Percentiles rank a stretch among this genome's conserved stretches.
Evolutionary conservation across 2,113 vertebrate genomes (phyloP).

Genomic region (Seriola rivoliana): DNA sequence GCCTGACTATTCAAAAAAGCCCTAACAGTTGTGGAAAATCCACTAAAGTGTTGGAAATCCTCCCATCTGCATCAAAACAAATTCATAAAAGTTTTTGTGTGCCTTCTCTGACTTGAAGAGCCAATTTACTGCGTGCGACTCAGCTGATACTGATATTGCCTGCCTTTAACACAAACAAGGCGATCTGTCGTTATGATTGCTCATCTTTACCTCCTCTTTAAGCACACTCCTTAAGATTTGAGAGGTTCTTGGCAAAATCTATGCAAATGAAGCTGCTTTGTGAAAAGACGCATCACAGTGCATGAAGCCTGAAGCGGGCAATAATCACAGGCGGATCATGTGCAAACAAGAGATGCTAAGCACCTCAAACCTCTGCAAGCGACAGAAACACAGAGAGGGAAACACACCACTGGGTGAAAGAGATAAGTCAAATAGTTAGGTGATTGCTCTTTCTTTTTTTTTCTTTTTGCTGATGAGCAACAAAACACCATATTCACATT

Average conservation of each 20-base stretch:
- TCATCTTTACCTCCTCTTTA: conserved; percentile 68
- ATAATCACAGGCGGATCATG: conserved; percentile 84
- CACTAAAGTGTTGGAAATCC: conserved; percentile 40
- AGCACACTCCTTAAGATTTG: conserved; percentile 60
- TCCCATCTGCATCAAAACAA: conserved; percentile 40
- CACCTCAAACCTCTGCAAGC: conserved; percentile 68
- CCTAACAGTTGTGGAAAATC: conserved; percentile 48
- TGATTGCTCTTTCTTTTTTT: conserved; percentile 54
- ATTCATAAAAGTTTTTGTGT: conserved; percentile 49
- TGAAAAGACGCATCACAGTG: conserved; percentile 65
- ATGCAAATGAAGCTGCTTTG: conserved; percentile 78
- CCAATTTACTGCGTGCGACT: conserved; percentile 47
- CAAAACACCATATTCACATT: conserved; percentile 31
- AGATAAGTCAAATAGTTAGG: conserved; percentile 48
- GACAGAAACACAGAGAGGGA: conserved; percentile 45
- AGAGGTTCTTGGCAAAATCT: conserved; percentile 70
- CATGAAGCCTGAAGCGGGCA: conserved; percentile 63
- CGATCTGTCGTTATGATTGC: conserved; percentile 69
- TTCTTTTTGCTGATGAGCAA: conserved; percentile 48
- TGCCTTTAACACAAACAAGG: conserved; percentile 63
- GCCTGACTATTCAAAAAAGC: conserved; percentile 50
- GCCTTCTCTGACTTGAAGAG: conserved; percentile 48
- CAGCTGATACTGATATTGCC: conserved; percentile 43
- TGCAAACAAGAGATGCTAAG: conserved; percentile 85
- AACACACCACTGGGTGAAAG: conserved; percentile 27